Evolutionary conservation across 2,888 invertebrate species (phyloP), one percentile per base, ranked within the genome.

Genomic region (Philopedon plagiatum): DNA sequence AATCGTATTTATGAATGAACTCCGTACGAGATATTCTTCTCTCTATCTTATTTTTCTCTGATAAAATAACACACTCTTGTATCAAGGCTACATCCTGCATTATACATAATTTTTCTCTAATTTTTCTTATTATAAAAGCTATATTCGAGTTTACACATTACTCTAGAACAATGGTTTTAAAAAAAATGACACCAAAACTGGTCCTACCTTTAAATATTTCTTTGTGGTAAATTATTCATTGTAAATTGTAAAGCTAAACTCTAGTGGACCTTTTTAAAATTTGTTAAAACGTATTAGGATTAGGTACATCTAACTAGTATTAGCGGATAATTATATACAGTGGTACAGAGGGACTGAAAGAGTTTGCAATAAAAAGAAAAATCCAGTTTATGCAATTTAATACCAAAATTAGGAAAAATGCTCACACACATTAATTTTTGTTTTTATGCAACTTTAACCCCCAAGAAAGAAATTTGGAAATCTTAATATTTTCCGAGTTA

Each of bases 331-430:
- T 29, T 51, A 11, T 51, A 29, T 21, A 19, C 21, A 18, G 75
- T 74, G 75, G 74, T 76, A 15, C 7, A n/a, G 4, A 1, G 15
- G 39, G 39, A 15, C n/a, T 8, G n/a, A 37, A 37, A 37, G n/a
- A 39, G 15, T 39, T 39, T 15, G 15, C 15, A 15, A 15, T 15
- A 15, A 39, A 26, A 5, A 26, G 7, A 26, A 37, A n/a, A 37
- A 1, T n/a, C 5, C 2, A 39, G 0, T 39, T 5, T n/a, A n/a
- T n/a, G n/a, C n/a, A n/a, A n/a, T n/a, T n/a, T n/a, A n/a, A n/a
- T n/a, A n/a, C n/a, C n/a, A n/a, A n/a, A n/a, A n/a, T n/a, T n/a
- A n/a, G n/a, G n/a, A n/a, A n/a, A n/a, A n/a, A n/a, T n/a, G n/a
- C n/a, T n/a, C n/a, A n/a, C n/a, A n/a, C n/a, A n/a, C n/a, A n/a